Percentiles rank a stretch among this genome's conserved stretches.
These are phyloP conservation scores for Halesus radiatus DNA, from an alignment of 1,140 invertebrate genomes.

Conservation along the genomic window DNA sequence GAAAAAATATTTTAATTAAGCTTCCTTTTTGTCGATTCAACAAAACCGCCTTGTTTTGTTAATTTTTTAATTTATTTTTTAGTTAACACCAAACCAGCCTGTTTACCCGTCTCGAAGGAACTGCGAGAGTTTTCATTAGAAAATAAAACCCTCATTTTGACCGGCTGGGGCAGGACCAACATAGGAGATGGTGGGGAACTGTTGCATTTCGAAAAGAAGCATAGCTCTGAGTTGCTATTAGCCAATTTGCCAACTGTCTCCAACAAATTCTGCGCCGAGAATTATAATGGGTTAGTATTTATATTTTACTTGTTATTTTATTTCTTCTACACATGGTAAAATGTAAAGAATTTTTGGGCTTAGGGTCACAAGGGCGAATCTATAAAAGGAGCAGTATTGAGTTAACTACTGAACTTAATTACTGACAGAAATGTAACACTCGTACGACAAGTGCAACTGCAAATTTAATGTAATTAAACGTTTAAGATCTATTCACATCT, in stretches of 20 bases:
- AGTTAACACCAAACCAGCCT: background rate
- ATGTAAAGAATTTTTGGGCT: too few relatives aligned
- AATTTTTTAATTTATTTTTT: background rate
- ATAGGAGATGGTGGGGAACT: conserved; percentile 37
- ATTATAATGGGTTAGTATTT: conserved; percentile 39
- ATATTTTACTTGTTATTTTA: too few relatives aligned
- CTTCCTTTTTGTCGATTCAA: background rate
- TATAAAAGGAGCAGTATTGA: too few relatives aligned
- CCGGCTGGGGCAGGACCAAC: conserved; percentile 78
- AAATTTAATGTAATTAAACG: too few relatives aligned
- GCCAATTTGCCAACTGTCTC: conserved; percentile 56
- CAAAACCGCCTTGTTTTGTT: background rate
- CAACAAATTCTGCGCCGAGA: conserved; percentile 44
- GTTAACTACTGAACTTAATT: too few relatives aligned
- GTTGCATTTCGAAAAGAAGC: conserved; percentile 36
- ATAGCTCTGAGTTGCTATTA: conserved; percentile 63
- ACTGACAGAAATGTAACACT: too few relatives aligned
- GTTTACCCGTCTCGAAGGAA: conserved; percentile 67
- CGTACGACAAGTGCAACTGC: too few relatives aligned
- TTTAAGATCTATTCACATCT: too few relatives aligned
- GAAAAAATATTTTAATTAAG: too few relatives aligned
- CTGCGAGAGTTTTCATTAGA: conserved; percentile 54
- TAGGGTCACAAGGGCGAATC: too few relatives aligned
- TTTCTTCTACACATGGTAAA: too few relatives aligned
- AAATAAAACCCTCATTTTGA: conserved; percentile 65